These are phyloP conservation scores for Euborellia annulipes DNA, from an alignment of 1,140 invertebrate species.

Conservation along the genomic window DNA sequence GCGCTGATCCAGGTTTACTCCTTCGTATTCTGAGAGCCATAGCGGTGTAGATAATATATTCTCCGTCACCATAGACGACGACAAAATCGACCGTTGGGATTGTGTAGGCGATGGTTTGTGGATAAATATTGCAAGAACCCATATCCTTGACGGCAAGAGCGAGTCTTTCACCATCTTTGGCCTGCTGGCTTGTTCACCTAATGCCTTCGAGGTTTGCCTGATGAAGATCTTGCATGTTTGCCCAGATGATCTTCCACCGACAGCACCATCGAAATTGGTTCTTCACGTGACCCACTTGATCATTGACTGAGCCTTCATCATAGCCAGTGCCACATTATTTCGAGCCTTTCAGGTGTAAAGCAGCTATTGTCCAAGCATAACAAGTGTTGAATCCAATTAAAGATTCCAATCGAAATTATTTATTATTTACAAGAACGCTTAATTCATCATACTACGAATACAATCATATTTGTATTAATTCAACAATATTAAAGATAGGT, in stretches of 20 bases:
- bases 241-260: constrained; percentile 97
- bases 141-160: constrained; percentile 94
- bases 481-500: too few species aligned
- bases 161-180: constrained; percentile 83
- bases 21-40: constrained; percentile 94
- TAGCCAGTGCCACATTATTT: constrained; percentile 96
- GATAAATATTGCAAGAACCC: constrained; percentile 99
- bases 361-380: constrained; percentile 95
- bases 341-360: constrained; percentile 82
- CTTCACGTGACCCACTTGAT: constrained; percentile 94
- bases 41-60: constrained; percentile 99
- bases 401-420: too few species aligned
- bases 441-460: too few species aligned
- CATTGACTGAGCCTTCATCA: constrained; percentile 95
- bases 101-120: constrained; percentile 95
- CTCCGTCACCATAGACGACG: constrained; percentile 97
- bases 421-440: too few species aligned
- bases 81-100: constrained; percentile 98
- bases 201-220: constrained; percentile 88
- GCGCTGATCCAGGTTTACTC: constrained; percentile 96
- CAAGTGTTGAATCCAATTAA: too few species aligned
- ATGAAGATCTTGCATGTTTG: constrained; percentile 93
- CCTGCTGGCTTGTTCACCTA: constrained; percentile 50
- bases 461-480: too few species aligned
- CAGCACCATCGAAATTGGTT: constrained; percentile 97